A percentile compares a stretch with the other conserved stretches of the same genome.
These are phyloP conservation scores for Strigops habroptila DNA, from an alignment of 2,113 vertebrate genomes.

Conservation along the genomic window DNA sequence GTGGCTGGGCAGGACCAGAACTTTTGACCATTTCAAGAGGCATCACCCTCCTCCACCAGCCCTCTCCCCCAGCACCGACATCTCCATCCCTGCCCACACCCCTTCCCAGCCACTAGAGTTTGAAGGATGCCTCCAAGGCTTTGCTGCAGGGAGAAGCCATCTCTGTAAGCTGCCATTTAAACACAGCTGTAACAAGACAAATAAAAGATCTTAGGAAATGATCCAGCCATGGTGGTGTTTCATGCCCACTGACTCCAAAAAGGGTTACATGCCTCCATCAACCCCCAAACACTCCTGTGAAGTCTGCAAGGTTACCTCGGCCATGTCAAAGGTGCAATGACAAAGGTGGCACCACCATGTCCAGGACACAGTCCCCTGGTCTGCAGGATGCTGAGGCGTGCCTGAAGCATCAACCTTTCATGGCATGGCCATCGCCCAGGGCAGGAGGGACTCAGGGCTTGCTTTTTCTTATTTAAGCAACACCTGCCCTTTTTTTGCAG, in stretches of 20 bases:
- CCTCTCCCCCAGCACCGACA: accelerated
- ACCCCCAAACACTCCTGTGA: background rate
- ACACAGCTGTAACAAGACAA: background rate
- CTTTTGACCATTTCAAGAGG: background rate
- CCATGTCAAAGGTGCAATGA: accelerated
- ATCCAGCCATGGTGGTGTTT: accelerated
- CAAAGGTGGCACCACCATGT: background rate
- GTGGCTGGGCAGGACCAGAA: background rate
- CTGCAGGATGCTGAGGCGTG: background rate
- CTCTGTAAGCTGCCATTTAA: background rate
- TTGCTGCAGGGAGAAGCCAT: background rate
- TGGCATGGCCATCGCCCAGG: accelerated
- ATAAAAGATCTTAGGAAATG: background rate
- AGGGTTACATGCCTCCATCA: background rate
- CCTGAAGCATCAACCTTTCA: background rate
- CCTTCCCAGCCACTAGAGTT: background rate
- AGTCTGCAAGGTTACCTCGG: background rate
- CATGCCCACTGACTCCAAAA: background rate
- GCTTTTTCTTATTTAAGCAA: background rate
- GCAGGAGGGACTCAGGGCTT: accelerated
- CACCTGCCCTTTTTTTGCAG: background rate
- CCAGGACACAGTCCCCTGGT: background rate
- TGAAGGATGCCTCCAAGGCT: background rate
- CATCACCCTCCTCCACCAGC: background rate
- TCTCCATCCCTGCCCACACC: accelerated